A percentile compares a stretch with the other conserved stretches of the same genome.
phyloP scores from a whole-genome alignment of 1,140 invertebrate genomes.

The Achroia grisella region DNA sequence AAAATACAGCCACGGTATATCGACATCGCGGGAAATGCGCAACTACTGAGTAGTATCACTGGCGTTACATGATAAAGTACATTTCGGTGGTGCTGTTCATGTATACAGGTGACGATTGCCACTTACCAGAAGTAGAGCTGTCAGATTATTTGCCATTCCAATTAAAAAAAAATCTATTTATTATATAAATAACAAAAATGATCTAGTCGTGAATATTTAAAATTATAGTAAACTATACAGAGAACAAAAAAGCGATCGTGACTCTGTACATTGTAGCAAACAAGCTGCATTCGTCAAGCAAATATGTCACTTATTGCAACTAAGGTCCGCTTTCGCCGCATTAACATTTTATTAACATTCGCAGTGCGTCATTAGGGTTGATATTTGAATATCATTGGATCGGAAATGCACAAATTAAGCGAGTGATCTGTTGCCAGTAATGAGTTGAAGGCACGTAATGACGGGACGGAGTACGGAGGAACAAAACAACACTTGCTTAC shows the following conservation, averaged over 20 bases:
- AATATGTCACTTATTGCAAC: conserved; percentile 68
- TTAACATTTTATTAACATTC: conserved; percentile 74
- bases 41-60: too few relatives aligned
- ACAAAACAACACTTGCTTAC: conserved; percentile 70
- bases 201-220: too few relatives aligned
- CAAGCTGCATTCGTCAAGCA: conserved; percentile 60
- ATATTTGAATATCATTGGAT: conserved; percentile 70
- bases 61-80: too few relatives aligned
- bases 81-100: too few relatives aligned
- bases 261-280: conserved; percentile 56
- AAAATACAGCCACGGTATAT: too few relatives aligned
- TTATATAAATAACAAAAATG: too few relatives aligned
- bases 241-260: conserved; percentile 59
- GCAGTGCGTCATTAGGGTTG: conserved; percentile 64
- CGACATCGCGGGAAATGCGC: too few relatives aligned
- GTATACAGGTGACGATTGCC: too few relatives aligned
- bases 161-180: too few relatives aligned
- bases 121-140: too few relatives aligned
- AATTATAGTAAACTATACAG: too few relatives aligned
- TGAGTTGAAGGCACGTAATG: conserved; percentile 69
- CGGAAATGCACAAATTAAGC: conserved; percentile 72
- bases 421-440: conserved; percentile 67
- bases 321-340: conserved; percentile 51
- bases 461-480: conserved; percentile 34
- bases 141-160: too few relatives aligned